phyloP scores from a whole-genome alignment of 2,113 vertebrate genomes.

The Arvicanthis niloticus region DNA sequence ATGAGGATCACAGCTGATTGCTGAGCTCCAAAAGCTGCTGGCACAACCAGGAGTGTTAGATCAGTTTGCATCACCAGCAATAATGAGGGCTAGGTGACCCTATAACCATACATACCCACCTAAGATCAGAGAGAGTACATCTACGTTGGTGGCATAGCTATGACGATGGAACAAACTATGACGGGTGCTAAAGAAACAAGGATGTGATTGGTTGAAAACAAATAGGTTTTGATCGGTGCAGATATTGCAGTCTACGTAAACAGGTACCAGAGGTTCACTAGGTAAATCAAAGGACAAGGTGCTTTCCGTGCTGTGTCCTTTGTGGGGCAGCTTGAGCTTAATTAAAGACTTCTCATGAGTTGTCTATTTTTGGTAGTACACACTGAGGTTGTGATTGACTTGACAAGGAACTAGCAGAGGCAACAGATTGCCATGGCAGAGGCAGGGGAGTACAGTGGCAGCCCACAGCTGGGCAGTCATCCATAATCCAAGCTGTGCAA shows the following conservation, averaged over 20 bases:
- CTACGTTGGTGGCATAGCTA: too few species aligned
- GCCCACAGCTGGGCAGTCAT: background rate
- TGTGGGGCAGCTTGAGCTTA: background rate
- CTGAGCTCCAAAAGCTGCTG: too few species aligned
- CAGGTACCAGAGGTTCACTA: background rate
- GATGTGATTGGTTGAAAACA: background rate
- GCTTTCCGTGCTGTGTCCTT: background rate
- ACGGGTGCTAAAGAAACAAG: background rate
- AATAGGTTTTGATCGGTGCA: background rate
- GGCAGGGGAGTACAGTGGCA: background rate
- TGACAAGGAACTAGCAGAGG: background rate
- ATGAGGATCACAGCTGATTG: background rate
- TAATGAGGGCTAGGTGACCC: background rate
- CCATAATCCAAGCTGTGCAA: background rate
- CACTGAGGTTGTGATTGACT: background rate
- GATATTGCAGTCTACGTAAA: background rate
- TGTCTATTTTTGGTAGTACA: background rate
- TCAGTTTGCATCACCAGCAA: background rate
- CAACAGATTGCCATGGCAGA: background rate
- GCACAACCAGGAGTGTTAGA: background rate
- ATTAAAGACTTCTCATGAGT: background rate
- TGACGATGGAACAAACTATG: background rate
- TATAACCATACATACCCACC: background rate
- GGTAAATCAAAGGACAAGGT: too few species aligned
- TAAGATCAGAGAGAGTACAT: background rate